Evolutionary conservation across 2,113 vertebrate genomes (phyloP).

Genomic region (Trichechus manatus): DNA sequence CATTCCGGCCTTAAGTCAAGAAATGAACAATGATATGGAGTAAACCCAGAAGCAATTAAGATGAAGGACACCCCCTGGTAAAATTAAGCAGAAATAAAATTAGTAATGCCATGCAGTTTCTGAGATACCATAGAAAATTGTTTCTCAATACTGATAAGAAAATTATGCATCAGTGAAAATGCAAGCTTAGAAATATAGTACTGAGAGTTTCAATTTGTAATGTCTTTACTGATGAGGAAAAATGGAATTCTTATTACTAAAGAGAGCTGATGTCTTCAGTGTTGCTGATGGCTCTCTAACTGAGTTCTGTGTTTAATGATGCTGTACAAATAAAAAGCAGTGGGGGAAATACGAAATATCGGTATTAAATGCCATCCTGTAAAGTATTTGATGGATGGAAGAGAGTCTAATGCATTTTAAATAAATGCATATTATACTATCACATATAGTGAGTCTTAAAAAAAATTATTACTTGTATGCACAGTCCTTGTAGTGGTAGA

Average conservation of each 20-base stretch:
- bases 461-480: conserved; percentile 89
- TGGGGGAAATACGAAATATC: conserved; percentile 86
- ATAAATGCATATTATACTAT: conserved; percentile 89
- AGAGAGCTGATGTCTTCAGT: conserved; percentile 73
- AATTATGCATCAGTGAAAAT: conserved; percentile 87
- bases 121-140: conserved; percentile 85
- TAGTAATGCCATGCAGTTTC: conserved; percentile 84
- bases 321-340: conserved; percentile 89
- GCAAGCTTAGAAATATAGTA: conserved; percentile 85
- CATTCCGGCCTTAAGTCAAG: conserved; percentile 58
- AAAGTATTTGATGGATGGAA: conserved; percentile 88
- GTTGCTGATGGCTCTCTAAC: conserved; percentile 75
- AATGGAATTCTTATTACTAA: conserved; percentile 74
- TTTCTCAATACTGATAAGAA: conserved; percentile 86
- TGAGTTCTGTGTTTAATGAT: conserved; percentile 76
- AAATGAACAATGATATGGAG: neutral
- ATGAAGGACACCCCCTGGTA: conserved; percentile 78
- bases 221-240: conserved; percentile 76
- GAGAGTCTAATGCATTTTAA: conserved; percentile 88
- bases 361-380: conserved; percentile 87
- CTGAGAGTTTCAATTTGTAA: conserved; percentile 78
- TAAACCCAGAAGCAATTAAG: conserved; percentile 77
- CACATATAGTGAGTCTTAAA: conserved; percentile 86
- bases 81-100: conserved; percentile 83
- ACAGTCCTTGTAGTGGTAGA: conserved; percentile 86